These are phyloP conservation scores for Mythimna vitellina DNA, from an alignment of 2,888 invertebrate species.

Conservation along the genomic window DNA sequence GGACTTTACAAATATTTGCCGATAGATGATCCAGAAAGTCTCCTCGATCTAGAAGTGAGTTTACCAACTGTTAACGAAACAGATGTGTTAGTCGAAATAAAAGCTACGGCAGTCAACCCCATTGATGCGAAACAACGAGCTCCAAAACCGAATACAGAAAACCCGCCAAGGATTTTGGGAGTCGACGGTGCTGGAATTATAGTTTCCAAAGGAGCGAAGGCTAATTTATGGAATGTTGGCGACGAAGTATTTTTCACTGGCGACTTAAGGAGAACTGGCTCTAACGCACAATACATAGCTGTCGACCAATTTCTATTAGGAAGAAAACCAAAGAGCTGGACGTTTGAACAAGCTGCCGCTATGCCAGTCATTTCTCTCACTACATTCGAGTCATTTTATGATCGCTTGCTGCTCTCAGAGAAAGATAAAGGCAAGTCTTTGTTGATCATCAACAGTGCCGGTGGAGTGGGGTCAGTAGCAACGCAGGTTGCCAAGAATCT, in stretches of 20 bases:
- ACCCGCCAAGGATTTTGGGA: conserved; percentile 79
- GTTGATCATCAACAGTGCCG: conserved; percentile 84
- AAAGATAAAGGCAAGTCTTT: conserved; percentile 83
- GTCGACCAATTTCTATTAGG: conserved; percentile 79
- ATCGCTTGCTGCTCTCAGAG: conserved; percentile 79
- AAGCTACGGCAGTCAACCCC: conserved; percentile 83
- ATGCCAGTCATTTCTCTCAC: conserved; percentile 83
- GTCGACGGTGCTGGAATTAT: conserved; percentile 86
- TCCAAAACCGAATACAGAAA: conserved; percentile 77
- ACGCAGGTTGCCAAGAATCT: conserved; percentile 81
- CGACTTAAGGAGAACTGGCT: conserved; percentile 78
- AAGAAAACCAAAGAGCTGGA: conserved; percentile 79
- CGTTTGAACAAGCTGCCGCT: conserved; percentile 85
- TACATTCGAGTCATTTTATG: conserved; percentile 81
- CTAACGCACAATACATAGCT: conserved; percentile 83
- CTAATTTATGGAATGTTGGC: conserved; percentile 75
- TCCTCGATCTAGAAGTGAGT: conserved; percentile 79
- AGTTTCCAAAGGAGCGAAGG: conserved; percentile 76
- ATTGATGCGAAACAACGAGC: conserved; percentile 83
- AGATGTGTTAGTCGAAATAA: conserved; percentile 84
- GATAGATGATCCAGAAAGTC: conserved; percentile 78
- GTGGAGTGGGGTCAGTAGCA: conserved; percentile 85
- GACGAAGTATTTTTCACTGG: conserved; percentile 85
- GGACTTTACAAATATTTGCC: conserved; percentile 85
- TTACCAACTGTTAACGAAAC: conserved; percentile 74